phyloP scores from a whole-genome alignment of 2,888 invertebrate genomes.

The Dione juno region DNA sequence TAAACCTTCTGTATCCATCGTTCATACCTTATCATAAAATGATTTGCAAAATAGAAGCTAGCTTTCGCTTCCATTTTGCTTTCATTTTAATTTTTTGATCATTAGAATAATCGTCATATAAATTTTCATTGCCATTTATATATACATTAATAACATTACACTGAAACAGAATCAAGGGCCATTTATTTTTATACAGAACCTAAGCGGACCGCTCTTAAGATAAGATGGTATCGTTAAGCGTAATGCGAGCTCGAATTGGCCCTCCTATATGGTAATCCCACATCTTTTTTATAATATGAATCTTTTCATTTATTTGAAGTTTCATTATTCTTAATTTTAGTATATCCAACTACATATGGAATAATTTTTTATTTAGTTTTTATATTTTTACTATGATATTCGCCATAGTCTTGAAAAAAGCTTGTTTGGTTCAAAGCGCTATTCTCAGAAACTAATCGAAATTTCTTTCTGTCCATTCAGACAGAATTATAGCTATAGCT shows the following conservation, averaged over 20 bases:
- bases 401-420: too few species aligned
- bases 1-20: too few species aligned
- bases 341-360: neutral
- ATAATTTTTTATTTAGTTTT: neutral
- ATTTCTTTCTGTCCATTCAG: too few species aligned
- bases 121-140: too few species aligned
- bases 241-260: conserved; percentile 41
- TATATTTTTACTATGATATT: neutral
- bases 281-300: conserved; percentile 32
- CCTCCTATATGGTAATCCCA: conserved; percentile 39
- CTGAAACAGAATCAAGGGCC: conserved; percentile 32
- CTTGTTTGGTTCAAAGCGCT: too few species aligned
- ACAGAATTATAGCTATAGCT: too few species aligned
- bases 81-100: too few species aligned
- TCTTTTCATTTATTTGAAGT: conserved; percentile 7
- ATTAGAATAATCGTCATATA: too few species aligned
- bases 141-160: neutral
- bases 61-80: too few species aligned
- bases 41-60: too few species aligned
- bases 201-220: conserved; percentile 41
- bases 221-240: conserved; percentile 40
- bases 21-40: too few species aligned
- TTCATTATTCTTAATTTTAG: neutral
- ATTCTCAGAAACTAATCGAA: too few species aligned
- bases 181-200: conserved; percentile 39